These are phyloP conservation scores for Lacanobia wlatinum DNA, from an alignment of 2,888 invertebrate genomes.

Conservation along the genomic window DNA sequence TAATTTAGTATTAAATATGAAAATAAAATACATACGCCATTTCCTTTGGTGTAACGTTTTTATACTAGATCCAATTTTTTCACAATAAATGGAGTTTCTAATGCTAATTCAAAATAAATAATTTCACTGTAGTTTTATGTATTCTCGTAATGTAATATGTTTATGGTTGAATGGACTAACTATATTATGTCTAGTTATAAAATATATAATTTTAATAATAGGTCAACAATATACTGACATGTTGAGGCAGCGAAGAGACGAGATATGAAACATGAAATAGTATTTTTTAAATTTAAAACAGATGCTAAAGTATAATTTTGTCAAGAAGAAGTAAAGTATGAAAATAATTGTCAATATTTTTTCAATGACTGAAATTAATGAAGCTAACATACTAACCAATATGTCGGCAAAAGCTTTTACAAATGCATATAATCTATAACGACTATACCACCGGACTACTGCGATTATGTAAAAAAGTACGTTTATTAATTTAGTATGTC, in stretches of 20 bases:
- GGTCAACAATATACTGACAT: conserved; percentile 53
- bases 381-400: neutral
- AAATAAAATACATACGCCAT: conserved; percentile 74
- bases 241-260: conserved; percentile 47
- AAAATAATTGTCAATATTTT: conserved; percentile 44
- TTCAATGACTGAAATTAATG: conserved; percentile 11
- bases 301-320: conserved; percentile 40
- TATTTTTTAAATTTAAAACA: conserved; percentile 49
- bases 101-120: conserved; percentile 47
- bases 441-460: conserved; percentile 1
- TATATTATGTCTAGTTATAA: conserved; percentile 56
- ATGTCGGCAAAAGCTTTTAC: conserved; percentile 8
- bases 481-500: conserved; percentile 53
- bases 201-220: conserved; percentile 57
- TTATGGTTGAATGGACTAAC: conserved; percentile 65
- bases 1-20: conserved; percentile 79
- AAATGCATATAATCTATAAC: conserved; percentile 15
- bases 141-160: conserved; percentile 53
- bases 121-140: conserved; percentile 59
- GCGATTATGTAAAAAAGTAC: conserved; percentile 25
- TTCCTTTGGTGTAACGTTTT: conserved; percentile 82
- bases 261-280: conserved; percentile 19
- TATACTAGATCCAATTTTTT: conserved; percentile 70
- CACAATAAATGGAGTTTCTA: conserved; percentile 42
- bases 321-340: conserved; percentile 12